Conservation (phyloP, 2,113 vertebrate species). For the Canis aureus region DNA sequence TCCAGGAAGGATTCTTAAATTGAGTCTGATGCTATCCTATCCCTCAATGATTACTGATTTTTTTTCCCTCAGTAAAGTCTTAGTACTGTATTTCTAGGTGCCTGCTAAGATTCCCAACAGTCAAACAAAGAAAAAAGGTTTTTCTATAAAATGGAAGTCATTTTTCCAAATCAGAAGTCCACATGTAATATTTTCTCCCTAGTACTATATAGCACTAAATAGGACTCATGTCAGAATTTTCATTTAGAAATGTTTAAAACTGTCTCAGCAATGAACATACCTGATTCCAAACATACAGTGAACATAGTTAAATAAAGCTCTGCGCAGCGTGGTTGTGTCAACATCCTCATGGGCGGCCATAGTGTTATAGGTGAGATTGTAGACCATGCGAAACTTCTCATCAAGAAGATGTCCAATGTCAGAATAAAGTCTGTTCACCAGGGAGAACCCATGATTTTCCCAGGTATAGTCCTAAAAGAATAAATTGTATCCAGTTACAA, state of each 20-base stretch:
- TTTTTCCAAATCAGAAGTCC: neutral
- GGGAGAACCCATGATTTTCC: constrained; percentile 94
- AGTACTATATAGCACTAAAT: neutral
- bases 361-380: constrained; percentile 92
- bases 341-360: constrained; percentile 92
- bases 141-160: constrained; percentile 1
- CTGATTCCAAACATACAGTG: constrained; percentile 95
- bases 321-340: constrained; percentile 90
- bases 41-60: neutral
- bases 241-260: neutral
- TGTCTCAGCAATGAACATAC: constrained; percentile 76
- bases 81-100: neutral
- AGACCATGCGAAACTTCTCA: constrained; percentile 93
- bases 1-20: constrained; percentile 1
- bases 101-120: constrained; percentile 5
- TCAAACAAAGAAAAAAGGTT: neutral
- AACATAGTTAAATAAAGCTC: constrained; percentile 94
- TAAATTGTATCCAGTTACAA: neutral
- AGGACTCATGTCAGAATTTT: neutral
- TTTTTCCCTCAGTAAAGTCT: neutral
- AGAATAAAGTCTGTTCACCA: constrained; percentile 93
- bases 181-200: neutral
- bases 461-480: constrained; percentile 91
- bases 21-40: neutral
- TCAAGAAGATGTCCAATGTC: constrained; percentile 93